Evolutionary conservation across 35 echinoderm and acorn worm genomes (phyloP).

Genomic region (Hemicentrotus pulcherrimus): DNA sequence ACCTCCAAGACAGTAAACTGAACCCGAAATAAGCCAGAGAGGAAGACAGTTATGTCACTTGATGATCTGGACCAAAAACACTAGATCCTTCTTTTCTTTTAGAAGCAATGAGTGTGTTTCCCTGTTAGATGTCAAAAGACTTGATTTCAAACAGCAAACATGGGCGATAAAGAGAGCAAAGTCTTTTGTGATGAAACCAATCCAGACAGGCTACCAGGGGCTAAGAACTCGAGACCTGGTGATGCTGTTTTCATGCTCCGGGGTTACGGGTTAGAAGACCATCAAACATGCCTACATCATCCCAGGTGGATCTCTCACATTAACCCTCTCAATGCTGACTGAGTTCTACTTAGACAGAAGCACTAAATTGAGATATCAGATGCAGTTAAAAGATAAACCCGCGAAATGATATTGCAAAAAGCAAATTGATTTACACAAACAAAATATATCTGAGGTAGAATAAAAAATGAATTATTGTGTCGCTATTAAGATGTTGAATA

Average conservation of each 20-base stretch:
- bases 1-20: slow-evolving; percentile 26
- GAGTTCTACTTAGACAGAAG: background rate
- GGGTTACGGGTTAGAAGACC: background rate
- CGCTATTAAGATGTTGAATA: too few species aligned
- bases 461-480: too few species aligned
- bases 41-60: slow-evolving; percentile 42
- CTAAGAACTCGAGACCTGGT: slow-evolving; percentile 4
- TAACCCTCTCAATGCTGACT: background rate
- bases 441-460: background rate
- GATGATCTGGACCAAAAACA: slow-evolving; percentile 17
- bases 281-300: slow-evolving; percentile 24
- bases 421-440: background rate
- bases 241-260: slow-evolving; percentile 35
- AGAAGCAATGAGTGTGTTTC: slow-evolving; percentile 31
- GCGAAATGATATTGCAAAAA: background rate
- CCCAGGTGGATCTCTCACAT: slow-evolving; percentile 10
- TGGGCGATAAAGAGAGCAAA: slow-evolving; percentile 10
- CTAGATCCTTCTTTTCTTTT: background rate
- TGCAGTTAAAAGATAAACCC: too few species aligned
- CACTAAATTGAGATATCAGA: background rate
- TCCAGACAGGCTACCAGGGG: background rate
- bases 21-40: slow-evolving; percentile 20
- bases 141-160: slow-evolving; percentile 31
- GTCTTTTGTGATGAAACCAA: background rate
- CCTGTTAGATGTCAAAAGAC: slow-evolving; percentile 35